phyloP scores from a whole-genome alignment of 2,113 vertebrate genomes.

The Pteruthius melanotis region DNA sequence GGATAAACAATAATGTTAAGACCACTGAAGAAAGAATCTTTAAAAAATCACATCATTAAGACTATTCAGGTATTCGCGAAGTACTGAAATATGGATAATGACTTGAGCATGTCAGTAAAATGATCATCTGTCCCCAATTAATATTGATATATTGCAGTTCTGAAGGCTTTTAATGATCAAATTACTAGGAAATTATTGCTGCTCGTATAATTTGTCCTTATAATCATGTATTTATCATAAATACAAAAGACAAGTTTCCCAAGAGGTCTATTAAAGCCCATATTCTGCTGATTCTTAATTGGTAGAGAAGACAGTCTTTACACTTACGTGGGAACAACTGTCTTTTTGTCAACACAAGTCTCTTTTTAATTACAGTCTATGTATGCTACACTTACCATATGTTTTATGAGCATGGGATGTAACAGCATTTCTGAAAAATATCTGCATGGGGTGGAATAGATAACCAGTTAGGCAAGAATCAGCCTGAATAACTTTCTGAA shows the following conservation, averaged over 20 bases:
- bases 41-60: slow-evolving; percentile 72
- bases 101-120: slow-evolving; percentile 75
- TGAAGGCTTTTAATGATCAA: slow-evolving; percentile 83
- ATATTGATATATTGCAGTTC: slow-evolving; percentile 85
- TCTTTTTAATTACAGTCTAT: slow-evolving; percentile 51
- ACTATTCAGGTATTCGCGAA: slow-evolving; percentile 77
- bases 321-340: slow-evolving; percentile 34
- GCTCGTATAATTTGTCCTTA: slow-evolving; percentile 87
- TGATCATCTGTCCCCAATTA: slow-evolving; percentile 91
- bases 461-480: neutral
- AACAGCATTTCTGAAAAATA: neutral
- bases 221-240: slow-evolving; percentile 89
- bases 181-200: slow-evolving; percentile 86
- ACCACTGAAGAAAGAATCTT: slow-evolving; percentile 5
- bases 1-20: slow-evolving; percentile 47
- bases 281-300: slow-evolving; percentile 73
- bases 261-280: slow-evolving; percentile 71
- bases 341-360: slow-evolving; percentile 54
- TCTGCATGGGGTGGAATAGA: neutral
- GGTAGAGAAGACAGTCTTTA: slow-evolving; percentile 58
- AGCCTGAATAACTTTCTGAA: neutral
- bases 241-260: slow-evolving; percentile 72
- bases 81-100: slow-evolving; percentile 80
- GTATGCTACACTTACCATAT: neutral
- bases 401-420: neutral